phyloP scores from a whole-genome alignment of 2,797 vertebrate genomes.

The Amblyopsis hoosieri region DNA sequence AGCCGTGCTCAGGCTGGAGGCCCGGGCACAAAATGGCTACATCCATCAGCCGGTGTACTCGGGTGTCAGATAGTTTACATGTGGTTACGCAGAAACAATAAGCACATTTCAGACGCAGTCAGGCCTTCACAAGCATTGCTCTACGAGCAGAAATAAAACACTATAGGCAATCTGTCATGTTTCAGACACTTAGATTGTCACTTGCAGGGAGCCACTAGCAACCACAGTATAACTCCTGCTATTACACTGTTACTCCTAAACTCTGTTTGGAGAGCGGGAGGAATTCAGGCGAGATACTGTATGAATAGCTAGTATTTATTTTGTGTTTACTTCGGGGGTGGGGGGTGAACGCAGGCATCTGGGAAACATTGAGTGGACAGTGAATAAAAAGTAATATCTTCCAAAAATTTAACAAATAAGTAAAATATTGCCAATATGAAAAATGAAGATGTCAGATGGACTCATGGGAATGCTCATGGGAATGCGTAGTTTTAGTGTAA shows the following conservation, averaged over 20 bases:
- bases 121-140: background rate
- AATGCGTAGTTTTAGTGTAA: constrained; percentile 55
- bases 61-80: constrained; percentile 31
- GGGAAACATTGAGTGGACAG: constrained; percentile 21
- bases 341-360: constrained; percentile 19
- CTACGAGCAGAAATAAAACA: no score
- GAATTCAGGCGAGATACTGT: no score
- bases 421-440: no score
- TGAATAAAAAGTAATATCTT: background rate
- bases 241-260: no score
- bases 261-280: no score
- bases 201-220: no score
- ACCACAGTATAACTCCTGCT: no score
- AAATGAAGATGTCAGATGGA: no score
- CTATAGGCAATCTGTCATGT: constrained; percentile 12
- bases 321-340: constrained; percentile 3
- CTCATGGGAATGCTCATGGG: background rate
- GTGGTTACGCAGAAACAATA: constrained; percentile 8
- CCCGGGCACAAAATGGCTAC: constrained; percentile 41
- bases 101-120: constrained; percentile 17
- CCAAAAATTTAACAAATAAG: no score
- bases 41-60: constrained; percentile 25
- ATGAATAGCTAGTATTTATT: constrained; percentile 29
- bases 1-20: constrained; percentile 51
- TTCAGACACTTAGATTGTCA: constrained; percentile 13